Evolutionary conservation across 2,888 invertebrate species (phyloP), one percentile per base, ranked within the genome.

Genomic region (Aleiodes testaceus): DNA sequence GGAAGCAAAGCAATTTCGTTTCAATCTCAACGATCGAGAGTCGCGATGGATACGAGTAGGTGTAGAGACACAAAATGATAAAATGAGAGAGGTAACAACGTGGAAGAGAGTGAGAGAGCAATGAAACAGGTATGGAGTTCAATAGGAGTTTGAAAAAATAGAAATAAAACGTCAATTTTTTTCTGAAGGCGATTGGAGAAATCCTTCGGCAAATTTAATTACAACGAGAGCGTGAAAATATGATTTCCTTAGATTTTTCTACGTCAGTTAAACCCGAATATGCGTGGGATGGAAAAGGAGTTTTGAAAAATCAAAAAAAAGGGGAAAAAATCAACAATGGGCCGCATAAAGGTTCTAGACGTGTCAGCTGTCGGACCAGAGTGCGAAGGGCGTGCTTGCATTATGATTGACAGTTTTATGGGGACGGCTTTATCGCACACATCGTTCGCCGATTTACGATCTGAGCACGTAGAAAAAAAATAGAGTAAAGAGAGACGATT

Each of bases 391-490:
- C 73, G 73, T 71, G 70, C 73, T 71, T 75, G 70, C 70, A 71
- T 74, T 69, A 79, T 85, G 85, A 85, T 84, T 85, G 85, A 85
- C 85, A 84, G 79, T 80, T 85, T 85, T 83, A 85, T 82, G 77
- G 82, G 80, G 81, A 78, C 78, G 75, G 71, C 72, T 72, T 77
- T 77, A 72, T 74, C 74, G 71, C 75, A 49, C 69, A 66, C 73
- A 50, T 75, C 80, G 77, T 81, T 81, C 79, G 74, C 74, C 77
- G 79, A 82, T 84, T 64, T 52, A 44, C 50, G 70, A 70, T 66
- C 59, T 42, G 59, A 36, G 42, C 42, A 59, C 59, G 42, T 59
- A 11, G 59, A 42, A 36, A 42, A 59, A 36, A 18, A 59, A 16
- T 36, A 42, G 55, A 49, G n/a, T 50, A 4, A 22, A 45, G 26